phyloP scores from a whole-genome alignment of 2,113 vertebrate genomes.

The Cichladusa arquata region DNA sequence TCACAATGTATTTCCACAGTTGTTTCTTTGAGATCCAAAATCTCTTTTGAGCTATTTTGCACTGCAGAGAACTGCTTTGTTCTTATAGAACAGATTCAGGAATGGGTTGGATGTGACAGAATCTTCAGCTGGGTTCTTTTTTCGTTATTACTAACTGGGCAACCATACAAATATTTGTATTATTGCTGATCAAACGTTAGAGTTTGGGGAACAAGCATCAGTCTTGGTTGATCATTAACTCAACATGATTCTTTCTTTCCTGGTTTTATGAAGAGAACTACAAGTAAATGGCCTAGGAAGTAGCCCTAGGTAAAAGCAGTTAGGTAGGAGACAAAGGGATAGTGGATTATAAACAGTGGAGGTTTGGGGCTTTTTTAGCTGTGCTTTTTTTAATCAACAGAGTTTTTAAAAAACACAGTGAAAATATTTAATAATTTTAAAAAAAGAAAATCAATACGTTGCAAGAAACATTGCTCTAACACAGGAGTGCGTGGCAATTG shows the following conservation, averaged over 20 bases:
- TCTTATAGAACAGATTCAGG: neutral
- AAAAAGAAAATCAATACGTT: neutral
- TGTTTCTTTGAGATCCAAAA: neutral
- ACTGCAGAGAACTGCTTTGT: neutral
- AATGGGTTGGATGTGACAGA: neutral
- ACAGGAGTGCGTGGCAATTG: neutral
- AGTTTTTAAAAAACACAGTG: neutral
- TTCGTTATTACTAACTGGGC: neutral
- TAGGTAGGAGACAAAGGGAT: neutral
- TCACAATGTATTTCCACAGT: neutral
- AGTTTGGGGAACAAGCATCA: neutral
- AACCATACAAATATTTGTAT: neutral
- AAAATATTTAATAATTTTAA: neutral
- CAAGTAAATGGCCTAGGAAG: neutral
- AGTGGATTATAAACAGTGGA: neutral
- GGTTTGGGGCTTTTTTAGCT: neutral
- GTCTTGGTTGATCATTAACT: neutral
- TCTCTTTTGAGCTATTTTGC: neutral
- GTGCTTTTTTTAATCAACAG: neutral
- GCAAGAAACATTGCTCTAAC: neutral
- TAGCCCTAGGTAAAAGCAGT: neutral
- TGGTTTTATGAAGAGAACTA: neutral
- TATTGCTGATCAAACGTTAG: neutral
- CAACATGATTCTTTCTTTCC: neutral
- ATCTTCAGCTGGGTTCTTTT: neutral